Conservation (phyloP, 2,888 invertebrate species). For the Rhabditoides inermis region DNA sequence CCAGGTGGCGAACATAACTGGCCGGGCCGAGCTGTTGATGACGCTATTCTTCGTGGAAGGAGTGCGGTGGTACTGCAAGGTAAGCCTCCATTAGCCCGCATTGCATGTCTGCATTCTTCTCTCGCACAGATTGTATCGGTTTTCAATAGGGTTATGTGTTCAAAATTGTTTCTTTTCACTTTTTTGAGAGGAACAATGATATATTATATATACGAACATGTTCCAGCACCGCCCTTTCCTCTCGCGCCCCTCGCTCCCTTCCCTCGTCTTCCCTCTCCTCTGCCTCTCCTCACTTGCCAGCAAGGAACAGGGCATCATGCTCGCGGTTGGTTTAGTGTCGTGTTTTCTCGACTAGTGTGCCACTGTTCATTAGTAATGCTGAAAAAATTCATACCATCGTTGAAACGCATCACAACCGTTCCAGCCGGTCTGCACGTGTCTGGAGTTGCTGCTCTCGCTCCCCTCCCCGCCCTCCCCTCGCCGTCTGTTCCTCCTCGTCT, state of each 20-base stretch:
- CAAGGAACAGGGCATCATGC: slow-evolving; percentile 86
- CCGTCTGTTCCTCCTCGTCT: background rate
- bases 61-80: slow-evolving; percentile 53
- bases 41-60: slow-evolving; percentile 69
- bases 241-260: slow-evolving; percentile 69
- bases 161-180: slow-evolving; percentile 3
- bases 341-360: no score
- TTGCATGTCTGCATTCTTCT: no score
- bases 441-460: slow-evolving; percentile 3
- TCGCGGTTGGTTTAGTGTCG: slow-evolving; percentile 71
- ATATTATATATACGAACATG: slow-evolving; percentile 1
- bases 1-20: slow-evolving; percentile 77
- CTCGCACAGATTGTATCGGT: no score
- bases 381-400: no score
- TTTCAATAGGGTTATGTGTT: no score
- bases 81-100: no score
- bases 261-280: slow-evolving; percentile 70
- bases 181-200: slow-evolving; percentile 7
- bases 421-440: slow-evolving; percentile 1
- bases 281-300: slow-evolving; percentile 87
- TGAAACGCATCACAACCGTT: no score
- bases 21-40: slow-evolving; percentile 80
- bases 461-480: background rate
- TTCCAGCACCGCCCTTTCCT: slow-evolving; percentile 47
- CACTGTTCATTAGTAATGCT: no score